Evolutionary conservation across 1,140 invertebrate genomes (phyloP).

Genomic region (Heterodera schachtii): DNA sequence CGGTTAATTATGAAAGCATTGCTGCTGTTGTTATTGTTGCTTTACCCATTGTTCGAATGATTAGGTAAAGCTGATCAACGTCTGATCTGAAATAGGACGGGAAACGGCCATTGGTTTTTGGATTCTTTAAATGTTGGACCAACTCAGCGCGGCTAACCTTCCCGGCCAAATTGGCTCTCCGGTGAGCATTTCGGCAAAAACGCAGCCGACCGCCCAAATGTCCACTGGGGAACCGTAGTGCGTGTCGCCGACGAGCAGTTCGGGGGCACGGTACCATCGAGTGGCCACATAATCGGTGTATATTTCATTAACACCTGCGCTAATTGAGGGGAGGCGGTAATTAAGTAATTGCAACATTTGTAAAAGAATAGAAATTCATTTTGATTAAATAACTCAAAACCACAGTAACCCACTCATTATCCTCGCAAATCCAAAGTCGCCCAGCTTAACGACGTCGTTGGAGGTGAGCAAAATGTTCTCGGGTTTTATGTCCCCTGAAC

Average conservation of each 20-base stretch:
- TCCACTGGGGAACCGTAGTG: constrained; percentile 95
- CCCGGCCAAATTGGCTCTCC: constrained; percentile 83
- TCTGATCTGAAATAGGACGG: constrained; percentile 77
- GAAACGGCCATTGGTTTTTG: background rate
- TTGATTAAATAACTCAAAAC: constrained; percentile 10
- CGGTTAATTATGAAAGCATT: background rate
- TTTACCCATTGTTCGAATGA: constrained; percentile 78
- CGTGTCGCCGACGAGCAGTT: constrained; percentile 93
- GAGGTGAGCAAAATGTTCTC: constrained; percentile 97
- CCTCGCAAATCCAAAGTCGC: constrained; percentile 97
- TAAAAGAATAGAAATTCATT: too few relatives aligned
- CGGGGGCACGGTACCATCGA: constrained; percentile 80
- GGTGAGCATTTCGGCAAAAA: constrained; percentile 89
- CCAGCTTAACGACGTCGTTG: constrained; percentile 90
- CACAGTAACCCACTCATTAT: constrained; percentile 80
- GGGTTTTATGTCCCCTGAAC: constrained; percentile 83
- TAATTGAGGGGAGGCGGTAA: background rate
- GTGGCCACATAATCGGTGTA: constrained; percentile 99
- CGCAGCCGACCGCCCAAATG: constrained; percentile 83
- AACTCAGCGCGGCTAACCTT: constrained; percentile 68
- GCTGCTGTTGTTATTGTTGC: background rate
- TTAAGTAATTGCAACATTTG: background rate
- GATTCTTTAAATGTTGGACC: too few relatives aligned
- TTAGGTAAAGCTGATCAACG: constrained; percentile 94
- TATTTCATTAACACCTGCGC: constrained; percentile 81